These are phyloP conservation scores for Channa maculata DNA, from an alignment of 2,113 vertebrate species.

Conservation along the genomic window DNA sequence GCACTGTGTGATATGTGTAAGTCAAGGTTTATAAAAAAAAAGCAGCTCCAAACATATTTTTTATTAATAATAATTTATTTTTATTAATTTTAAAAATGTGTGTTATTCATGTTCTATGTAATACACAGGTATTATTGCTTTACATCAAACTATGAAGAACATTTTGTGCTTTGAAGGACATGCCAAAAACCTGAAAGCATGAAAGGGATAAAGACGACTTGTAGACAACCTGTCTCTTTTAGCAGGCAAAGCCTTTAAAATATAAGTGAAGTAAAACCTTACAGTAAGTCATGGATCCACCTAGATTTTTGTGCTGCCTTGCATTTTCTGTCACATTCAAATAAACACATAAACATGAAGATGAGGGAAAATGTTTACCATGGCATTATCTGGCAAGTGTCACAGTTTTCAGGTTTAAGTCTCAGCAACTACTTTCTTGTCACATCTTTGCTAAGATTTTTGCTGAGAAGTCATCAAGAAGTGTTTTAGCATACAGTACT, in stretches of 20 bases:
- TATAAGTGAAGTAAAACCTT: constrained; percentile 6
- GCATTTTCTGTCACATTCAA: constrained; percentile 30
- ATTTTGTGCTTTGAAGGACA: too few relatives aligned
- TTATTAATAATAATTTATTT: too few relatives aligned
- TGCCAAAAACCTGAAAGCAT: too few relatives aligned
- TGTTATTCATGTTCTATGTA: too few relatives aligned
- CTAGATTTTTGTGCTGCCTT: constrained; percentile 7
- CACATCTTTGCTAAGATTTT: constrained; percentile 11
- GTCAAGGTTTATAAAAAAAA: too few relatives aligned
- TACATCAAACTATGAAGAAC: too few relatives aligned
- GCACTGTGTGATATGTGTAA: too few relatives aligned
- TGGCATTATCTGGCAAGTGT: constrained; percentile 34
- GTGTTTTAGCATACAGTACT: constrained; percentile 12
- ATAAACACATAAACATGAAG: constrained; percentile 5
- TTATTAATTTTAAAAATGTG: too few relatives aligned
- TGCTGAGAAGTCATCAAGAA: constrained; percentile 17
- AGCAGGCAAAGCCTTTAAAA: constrained; percentile 17
- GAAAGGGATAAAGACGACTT: neutral
- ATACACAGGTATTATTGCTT: too few relatives aligned
- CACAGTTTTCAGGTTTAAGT: constrained; percentile 22
- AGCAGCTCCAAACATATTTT: too few relatives aligned
- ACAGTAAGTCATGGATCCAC: constrained; percentile 6
- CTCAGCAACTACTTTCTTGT: constrained; percentile 19
- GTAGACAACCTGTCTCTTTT: neutral
- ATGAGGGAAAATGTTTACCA: constrained; percentile 31